phyloP scores from a whole-genome alignment of 1,140 invertebrate genomes.

The Pseudomyrmex dendroicus region DNA sequence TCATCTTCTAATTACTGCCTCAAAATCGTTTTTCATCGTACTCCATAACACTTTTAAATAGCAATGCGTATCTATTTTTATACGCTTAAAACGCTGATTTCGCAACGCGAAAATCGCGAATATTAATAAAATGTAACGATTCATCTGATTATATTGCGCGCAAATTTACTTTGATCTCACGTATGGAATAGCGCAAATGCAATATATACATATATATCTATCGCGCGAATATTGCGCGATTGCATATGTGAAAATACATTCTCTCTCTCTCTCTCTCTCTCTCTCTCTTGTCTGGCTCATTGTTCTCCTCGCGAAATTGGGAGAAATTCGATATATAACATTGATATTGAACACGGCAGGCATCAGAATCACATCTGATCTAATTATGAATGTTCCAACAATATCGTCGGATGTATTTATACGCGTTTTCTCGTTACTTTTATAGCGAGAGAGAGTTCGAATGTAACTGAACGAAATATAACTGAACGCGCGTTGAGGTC shows the following conservation, averaged over 20 bases:
- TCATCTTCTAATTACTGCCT: constrained; percentile 57
- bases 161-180: constrained; percentile 32
- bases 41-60: constrained; percentile 19
- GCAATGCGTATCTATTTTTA: constrained; percentile 1
- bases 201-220: not conserved
- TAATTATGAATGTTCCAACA: constrained; percentile 44
- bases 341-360: constrained; percentile 23
- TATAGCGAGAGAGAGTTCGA: not conserved
- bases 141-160: not conserved
- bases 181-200: not conserved
- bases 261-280: too few relatives aligned
- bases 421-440: constrained; percentile 26
- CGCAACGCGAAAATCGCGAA: not conserved
- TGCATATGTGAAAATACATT: constrained; percentile 4
- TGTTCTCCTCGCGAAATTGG: not conserved
- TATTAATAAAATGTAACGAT: constrained; percentile 2
- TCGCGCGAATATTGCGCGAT: not conserved
- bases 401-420: not conserved
- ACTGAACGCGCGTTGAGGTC: too few relatives aligned
- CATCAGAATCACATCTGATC: constrained; percentile 18
- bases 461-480: not conserved
- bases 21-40: constrained; percentile 23
- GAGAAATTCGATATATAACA: constrained; percentile 30
- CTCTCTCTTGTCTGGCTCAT: too few relatives aligned
- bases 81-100: not conserved